Evolutionary conservation across 2,888 invertebrate species (phyloP), one percentile per base, ranked within the genome.

Genomic region (Stenoptilia bipunctidactyla): DNA sequence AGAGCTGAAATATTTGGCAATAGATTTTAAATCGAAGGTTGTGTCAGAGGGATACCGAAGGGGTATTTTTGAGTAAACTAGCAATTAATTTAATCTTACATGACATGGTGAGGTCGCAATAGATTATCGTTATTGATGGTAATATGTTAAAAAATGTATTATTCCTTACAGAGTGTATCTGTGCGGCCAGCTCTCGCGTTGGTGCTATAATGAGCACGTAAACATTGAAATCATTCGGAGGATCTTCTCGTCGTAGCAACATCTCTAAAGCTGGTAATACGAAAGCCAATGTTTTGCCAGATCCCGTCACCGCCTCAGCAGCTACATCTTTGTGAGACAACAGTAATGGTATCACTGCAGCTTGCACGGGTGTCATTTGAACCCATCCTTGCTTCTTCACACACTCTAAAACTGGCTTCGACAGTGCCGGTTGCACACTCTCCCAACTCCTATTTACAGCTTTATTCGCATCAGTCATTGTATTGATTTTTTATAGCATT

Each of bases 291-390:
- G 98, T 99, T 80, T 99, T 99, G 0, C 99, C 99, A 48, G 98
- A 98, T 2, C 99, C 99, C 1, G 99, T 99, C 0, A 98, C 96
- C 2, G 99, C 98, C 75, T 99, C 98, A 0, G 94, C 98, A 1
- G 96, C 97, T 10, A 99, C 97, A 86, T 99, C 99, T 73, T 97
- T 98, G 54, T 94, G 93, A 6, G 89, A 88, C 39, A 98, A 67
- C 39, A 99, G 84, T 40, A 96, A 82, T 0, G 97, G 97, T 56
- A 97, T 97, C 40, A 93, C 91, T 0, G 95, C 94, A 2, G 93
- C 91, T 87, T 96, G 88, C 12, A 88, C 87, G 1, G 89, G 88
- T 2, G 88, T 88, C 87, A 88, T 88, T 14, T 61, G 49, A 15
- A 65, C 53, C 43, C 88, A 88, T 33, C 82, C 75, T 47, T 87